Evolutionary conservation across 2,888 invertebrate genomes (phyloP).

Genomic region (Phalera bucephala): DNA sequence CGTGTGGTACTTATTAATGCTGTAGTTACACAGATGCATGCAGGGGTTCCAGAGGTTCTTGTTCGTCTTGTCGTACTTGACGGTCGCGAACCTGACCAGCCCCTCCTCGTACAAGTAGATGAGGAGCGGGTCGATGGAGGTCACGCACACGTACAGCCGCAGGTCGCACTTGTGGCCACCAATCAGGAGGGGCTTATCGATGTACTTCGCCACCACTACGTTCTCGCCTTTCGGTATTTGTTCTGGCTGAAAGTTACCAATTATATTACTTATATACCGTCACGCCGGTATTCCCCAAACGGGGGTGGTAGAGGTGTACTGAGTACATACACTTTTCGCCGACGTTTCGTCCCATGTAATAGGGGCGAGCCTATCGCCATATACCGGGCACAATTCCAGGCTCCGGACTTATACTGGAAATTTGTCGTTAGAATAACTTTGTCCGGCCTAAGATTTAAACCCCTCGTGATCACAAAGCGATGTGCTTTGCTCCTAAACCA

Average conservation of each 20-base stretch:
- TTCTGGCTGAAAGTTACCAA: conserved; percentile 85
- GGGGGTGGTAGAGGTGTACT: too few relatives aligned
- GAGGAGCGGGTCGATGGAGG: conserved; percentile 96
- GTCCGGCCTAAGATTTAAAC: too few relatives aligned
- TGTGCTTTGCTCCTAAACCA: too few relatives aligned
- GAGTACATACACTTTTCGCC: too few relatives aligned
- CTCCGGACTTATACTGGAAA: too few relatives aligned
- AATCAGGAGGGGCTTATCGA: conserved; percentile 92
- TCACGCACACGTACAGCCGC: conserved; percentile 96
- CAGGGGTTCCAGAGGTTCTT: conserved; percentile 97
- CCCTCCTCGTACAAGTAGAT: conserved; percentile 99
- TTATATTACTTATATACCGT: too few relatives aligned
- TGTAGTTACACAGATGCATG: conserved; percentile 99
- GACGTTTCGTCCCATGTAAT: too few relatives aligned
- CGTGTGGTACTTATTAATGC: conserved; percentile 98
- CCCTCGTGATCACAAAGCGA: too few relatives aligned
- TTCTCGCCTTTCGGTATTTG: conserved; percentile 96
- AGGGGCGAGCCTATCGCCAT: too few relatives aligned
- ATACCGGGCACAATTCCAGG: too few relatives aligned
- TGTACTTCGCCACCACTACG: conserved; percentile 94
- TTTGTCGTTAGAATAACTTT: too few relatives aligned
- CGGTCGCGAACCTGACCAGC: conserved; percentile 96
- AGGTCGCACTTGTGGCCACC: conserved; percentile 98
- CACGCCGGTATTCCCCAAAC: too few relatives aligned
- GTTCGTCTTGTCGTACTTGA: conserved; percentile 95